These are phyloP conservation scores for Platysternon megacephalum DNA, from an alignment of 2,113 vertebrate species.

Conservation along the genomic window DNA sequence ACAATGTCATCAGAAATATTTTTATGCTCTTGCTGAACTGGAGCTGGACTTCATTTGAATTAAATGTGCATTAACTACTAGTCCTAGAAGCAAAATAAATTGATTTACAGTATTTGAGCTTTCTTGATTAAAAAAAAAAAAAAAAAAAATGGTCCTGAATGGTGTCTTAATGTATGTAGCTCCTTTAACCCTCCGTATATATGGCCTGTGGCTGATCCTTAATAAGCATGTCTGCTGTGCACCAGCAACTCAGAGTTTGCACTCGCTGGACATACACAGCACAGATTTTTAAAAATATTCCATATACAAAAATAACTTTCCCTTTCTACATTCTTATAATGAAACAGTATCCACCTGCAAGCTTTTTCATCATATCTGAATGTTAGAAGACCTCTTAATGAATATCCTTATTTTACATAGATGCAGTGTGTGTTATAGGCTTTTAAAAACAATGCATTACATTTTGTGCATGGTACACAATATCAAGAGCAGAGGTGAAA, in stretches of 20 bases:
- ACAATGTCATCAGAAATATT: background rate
- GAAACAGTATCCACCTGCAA: background rate
- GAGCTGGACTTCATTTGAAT: background rate
- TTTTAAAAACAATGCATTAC: background rate
- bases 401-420: background rate
- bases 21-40: background rate
- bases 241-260: background rate
- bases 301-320: background rate
- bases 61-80: background rate
- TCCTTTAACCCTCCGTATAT: background rate
- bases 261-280: background rate
- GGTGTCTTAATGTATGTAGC: background rate
- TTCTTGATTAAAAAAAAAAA: background rate
- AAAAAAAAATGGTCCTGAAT: background rate
- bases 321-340: background rate
- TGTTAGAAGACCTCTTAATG: background rate
- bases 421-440: background rate
- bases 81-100: slow-evolving; percentile 24
- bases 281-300: background rate
- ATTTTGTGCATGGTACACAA: background rate
- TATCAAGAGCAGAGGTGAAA: no score
- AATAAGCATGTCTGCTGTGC: background rate
- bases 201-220: background rate
- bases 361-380: background rate
- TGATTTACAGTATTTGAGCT: background rate